Percentiles rank a stretch among this genome's conserved stretches.
phyloP scores from a whole-genome alignment of 2,113 vertebrate genomes.

The Antechinus flavipes region DNA sequence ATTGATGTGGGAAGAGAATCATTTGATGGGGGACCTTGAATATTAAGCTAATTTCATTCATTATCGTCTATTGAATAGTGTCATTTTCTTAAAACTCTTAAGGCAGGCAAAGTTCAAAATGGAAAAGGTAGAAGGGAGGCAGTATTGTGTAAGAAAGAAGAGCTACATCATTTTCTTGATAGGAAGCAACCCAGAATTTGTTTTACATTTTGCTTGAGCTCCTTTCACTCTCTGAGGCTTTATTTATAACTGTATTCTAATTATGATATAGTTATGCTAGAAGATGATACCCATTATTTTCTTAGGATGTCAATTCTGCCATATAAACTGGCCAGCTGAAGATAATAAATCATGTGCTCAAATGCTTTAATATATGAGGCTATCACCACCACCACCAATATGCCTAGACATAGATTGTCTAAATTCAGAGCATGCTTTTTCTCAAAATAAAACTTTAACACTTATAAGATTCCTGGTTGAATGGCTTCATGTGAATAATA shows the following conservation, averaged over 20 bases:
- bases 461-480: constrained; percentile 29
- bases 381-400: not conserved
- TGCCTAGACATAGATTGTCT: constrained; percentile 4
- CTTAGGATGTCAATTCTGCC: constrained; percentile 19
- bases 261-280: not conserved
- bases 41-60: not conserved
- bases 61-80: not conserved
- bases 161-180: not conserved
- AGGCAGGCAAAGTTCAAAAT: not conserved
- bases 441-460: not conserved
- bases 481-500: constrained; percentile 32
- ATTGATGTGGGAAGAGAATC: not conserved
- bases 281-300: not conserved
- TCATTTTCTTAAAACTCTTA: too few relatives aligned
- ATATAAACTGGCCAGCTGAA: not conserved
- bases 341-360: not conserved
- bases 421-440: constrained; percentile 54
- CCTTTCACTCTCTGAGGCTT: not conserved
- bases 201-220: not conserved
- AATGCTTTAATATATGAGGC: constrained; percentile 3
- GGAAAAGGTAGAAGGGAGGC: not conserved
- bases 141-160: not conserved
- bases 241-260: not conserved
- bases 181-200: not conserved
- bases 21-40: not conserved